phyloP scores from a whole-genome alignment of 1,140 invertebrate genomes.

The Drosophila malerkotliana region DNA sequence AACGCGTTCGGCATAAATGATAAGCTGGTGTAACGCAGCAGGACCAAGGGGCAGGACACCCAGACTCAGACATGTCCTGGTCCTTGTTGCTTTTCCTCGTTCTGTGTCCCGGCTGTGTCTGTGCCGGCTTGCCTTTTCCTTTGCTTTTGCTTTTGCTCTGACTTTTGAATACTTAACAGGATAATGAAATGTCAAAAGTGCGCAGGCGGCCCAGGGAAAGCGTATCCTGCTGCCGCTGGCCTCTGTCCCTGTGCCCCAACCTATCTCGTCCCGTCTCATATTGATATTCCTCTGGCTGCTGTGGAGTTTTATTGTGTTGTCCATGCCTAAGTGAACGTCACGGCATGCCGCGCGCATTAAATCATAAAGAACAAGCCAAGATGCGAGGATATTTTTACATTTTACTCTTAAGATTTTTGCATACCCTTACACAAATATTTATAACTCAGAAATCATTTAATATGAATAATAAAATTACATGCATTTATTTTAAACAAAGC shows the following conservation, averaged over 20 bases:
- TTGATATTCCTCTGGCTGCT: slow-evolving; percentile 41
- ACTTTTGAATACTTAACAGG: slow-evolving; percentile 82
- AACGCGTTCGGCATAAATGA: slow-evolving; percentile 80
- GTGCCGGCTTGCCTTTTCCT: slow-evolving; percentile 24
- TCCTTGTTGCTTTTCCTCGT: slow-evolving; percentile 32
- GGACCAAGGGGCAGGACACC: slow-evolving; percentile 28
- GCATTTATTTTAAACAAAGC: neutral
- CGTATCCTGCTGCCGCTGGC: slow-evolving; percentile 42
- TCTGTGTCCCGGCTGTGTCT: slow-evolving; percentile 28
- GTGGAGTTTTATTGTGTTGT: slow-evolving; percentile 70
- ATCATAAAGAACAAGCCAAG: slow-evolving; percentile 63
- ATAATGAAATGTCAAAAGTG: slow-evolving; percentile 82
- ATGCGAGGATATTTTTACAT: neutral
- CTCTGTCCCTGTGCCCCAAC: neutral
- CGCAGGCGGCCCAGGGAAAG: slow-evolving; percentile 63
- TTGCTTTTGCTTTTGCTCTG: slow-evolving; percentile 44
- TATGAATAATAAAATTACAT: neutral
- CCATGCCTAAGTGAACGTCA: slow-evolving; percentile 78
- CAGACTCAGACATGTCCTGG: slow-evolving; percentile 45
- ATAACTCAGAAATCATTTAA: neutral
- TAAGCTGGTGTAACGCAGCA: slow-evolving; percentile 72
- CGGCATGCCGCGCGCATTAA: slow-evolving; percentile 79
- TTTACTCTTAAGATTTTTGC: neutral
- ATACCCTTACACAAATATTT: slow-evolving; percentile 15
- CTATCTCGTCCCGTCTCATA: slow-evolving; percentile 12